Conservation (phyloP, 2,797 vertebrate genomes). For the Arrhamphus sclerolepis region DNA sequence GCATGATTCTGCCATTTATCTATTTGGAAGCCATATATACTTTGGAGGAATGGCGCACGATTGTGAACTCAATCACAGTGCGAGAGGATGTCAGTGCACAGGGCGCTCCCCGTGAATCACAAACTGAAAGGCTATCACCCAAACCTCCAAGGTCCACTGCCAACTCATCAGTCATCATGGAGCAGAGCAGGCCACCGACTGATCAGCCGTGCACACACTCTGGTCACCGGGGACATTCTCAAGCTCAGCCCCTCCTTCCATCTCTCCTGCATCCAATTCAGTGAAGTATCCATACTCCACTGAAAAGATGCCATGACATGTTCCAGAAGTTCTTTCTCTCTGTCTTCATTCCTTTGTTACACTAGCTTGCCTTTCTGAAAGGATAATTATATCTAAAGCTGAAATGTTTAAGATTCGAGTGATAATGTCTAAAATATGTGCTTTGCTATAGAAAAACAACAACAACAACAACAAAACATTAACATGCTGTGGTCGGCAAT, state of each 20-base stretch:
- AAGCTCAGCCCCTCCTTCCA: conserved; percentile 52
- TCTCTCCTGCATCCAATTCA: conserved; percentile 65
- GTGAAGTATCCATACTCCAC: conserved; percentile 58
- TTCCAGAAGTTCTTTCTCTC: conserved; percentile 73
- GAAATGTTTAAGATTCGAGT: conserved; percentile 15
- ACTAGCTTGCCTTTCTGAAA: conserved; percentile 51
- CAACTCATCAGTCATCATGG: conserved; percentile 80
- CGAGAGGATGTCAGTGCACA: conserved; percentile 75
- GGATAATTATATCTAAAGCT: conserved; percentile 54
- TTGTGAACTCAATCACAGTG: conserved; percentile 83
- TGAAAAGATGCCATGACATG: conserved; percentile 59
- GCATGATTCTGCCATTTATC: conserved; percentile 75
- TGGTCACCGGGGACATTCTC: conserved; percentile 74
- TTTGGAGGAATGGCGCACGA: conserved; percentile 68
- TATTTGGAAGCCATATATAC: conserved; percentile 69
- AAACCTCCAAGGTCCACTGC: conserved; percentile 83
- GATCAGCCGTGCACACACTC: conserved; percentile 77
- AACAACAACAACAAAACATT: conserved; percentile 22
- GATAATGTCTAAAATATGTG: background rate
- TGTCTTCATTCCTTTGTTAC: conserved; percentile 60
- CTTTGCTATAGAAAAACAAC: conserved; percentile 3
- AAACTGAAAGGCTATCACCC: conserved; percentile 83
- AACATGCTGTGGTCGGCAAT: conserved; percentile 57
- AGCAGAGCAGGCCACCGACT: conserved; percentile 70
- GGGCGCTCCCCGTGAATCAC: conserved; percentile 81